phyloP scores from a whole-genome alignment of 1,140 invertebrate genomes.

The Drosophila nannoptera region DNA sequence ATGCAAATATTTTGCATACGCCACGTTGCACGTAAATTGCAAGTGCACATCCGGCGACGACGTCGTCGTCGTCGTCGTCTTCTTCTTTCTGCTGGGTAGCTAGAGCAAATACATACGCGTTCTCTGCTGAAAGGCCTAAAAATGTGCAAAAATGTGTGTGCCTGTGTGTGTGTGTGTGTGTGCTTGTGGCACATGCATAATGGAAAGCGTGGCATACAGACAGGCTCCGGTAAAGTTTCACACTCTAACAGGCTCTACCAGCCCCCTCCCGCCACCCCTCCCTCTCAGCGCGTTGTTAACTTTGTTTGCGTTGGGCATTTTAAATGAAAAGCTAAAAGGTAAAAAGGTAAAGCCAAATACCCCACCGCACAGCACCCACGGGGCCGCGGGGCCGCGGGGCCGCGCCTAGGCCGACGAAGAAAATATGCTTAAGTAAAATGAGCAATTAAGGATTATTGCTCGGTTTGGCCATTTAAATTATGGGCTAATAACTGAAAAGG shows the following conservation, averaged over 20 bases:
- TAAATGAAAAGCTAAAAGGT: constrained; percentile 63
- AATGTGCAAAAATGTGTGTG: constrained; percentile 39
- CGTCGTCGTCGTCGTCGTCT: constrained; percentile 27
- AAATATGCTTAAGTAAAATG: constrained; percentile 74
- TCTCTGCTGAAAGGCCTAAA: constrained; percentile 69
- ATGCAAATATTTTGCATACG: constrained; percentile 77
- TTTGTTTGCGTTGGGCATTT: constrained; percentile 74
- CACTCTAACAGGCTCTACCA: constrained; percentile 42
- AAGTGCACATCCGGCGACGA: constrained; percentile 65
- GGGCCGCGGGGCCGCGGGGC: background rate
- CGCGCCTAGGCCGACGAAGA: constrained; percentile 39
- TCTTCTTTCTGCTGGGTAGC: constrained; percentile 40
- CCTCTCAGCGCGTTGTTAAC: constrained; percentile 34
- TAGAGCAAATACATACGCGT: constrained; percentile 53
- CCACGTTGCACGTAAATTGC: constrained; percentile 75
- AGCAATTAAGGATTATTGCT: constrained; percentile 77
- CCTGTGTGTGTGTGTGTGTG: constrained; percentile 17
- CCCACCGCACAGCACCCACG: background rate
- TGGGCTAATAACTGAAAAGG: constrained; percentile 45
- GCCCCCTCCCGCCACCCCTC: background rate
- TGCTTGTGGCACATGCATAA: constrained; percentile 73
- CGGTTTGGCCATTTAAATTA: constrained; percentile 70
- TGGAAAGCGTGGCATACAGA: constrained; percentile 55
- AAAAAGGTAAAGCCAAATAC: constrained; percentile 34
- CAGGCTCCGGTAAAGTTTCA: constrained; percentile 56